Evolutionary conservation across 2,888 invertebrate species (phyloP).

Genomic region (Zygaena filipendulae): DNA sequence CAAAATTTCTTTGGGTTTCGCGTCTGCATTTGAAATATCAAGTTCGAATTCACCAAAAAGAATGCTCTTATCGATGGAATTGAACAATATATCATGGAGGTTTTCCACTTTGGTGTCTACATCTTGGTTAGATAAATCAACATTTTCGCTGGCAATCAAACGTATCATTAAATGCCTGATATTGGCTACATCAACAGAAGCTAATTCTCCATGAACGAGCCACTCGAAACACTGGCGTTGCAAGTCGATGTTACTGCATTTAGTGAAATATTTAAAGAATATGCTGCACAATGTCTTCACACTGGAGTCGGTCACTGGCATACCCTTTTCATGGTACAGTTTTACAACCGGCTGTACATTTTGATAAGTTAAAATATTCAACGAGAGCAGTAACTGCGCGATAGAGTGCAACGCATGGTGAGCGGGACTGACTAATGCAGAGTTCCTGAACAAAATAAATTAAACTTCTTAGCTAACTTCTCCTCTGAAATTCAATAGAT

Average conservation of each 20-base stretch:
- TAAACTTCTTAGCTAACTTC: too few relatives aligned
- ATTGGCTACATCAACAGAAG: slow-evolving; percentile 19
- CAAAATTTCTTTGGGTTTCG: slow-evolving; percentile 7
- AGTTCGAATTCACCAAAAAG: slow-evolving; percentile 47
- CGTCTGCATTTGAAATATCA: slow-evolving; percentile 17
- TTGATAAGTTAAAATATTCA: slow-evolving; percentile 31
- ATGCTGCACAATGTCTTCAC: slow-evolving; percentile 35
- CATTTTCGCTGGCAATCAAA: slow-evolving; percentile 39
- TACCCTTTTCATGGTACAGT: slow-evolving; percentile 46
- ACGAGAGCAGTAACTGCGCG: slow-evolving; percentile 32
- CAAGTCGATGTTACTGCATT: slow-evolving; percentile 31
- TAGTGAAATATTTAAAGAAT: slow-evolving; percentile 40
- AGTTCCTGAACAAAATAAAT: slow-evolving; percentile 34
- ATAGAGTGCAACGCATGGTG: slow-evolving; percentile 41
- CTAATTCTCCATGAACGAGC: slow-evolving; percentile 30
- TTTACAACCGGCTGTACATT: slow-evolving; percentile 39
- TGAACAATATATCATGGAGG: slow-evolving; percentile 33
- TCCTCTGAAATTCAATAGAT: too few relatives aligned
- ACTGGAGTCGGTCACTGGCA: slow-evolving; percentile 40
- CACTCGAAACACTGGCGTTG: slow-evolving; percentile 37
- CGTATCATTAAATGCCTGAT: slow-evolving; percentile 32
- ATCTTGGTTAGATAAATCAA: slow-evolving; percentile 14
- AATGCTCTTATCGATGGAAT: slow-evolving; percentile 35
- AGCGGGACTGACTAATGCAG: slow-evolving; percentile 26
- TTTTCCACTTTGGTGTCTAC: slow-evolving; percentile 10